phyloP scores from a whole-genome alignment of 1,140 invertebrate species.

The Chironomus striatipennis region DNA sequence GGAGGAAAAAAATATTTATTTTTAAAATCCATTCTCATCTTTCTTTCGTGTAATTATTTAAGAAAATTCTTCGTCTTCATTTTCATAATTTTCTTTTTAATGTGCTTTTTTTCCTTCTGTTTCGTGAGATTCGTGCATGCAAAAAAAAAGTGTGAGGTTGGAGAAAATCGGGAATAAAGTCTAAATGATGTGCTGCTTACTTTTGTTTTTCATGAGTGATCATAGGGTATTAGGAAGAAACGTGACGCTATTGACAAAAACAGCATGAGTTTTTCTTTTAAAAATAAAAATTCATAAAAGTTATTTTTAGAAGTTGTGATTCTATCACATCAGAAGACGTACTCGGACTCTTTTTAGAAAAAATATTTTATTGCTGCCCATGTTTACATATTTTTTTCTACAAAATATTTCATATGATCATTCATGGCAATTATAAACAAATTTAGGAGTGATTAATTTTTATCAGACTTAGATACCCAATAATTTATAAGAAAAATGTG shows the following conservation, averaged over 20 bases:
- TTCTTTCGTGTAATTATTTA: slow-evolving; percentile 11
- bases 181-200: too few species aligned
- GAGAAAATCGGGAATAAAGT: not conserved
- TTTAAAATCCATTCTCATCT: slow-evolving; percentile 14
- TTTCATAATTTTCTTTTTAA: not conserved
- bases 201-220: too few species aligned
- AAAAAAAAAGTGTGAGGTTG: not conserved
- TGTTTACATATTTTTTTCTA: too few species aligned
- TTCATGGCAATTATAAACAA: too few species aligned
- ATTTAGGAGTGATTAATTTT: too few species aligned
- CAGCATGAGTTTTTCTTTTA: not conserved
- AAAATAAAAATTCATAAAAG: not conserved
- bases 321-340: not conserved
- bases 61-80: not conserved
- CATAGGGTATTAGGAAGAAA: too few species aligned
- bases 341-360: too few species aligned
- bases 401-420: too few species aligned
- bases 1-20: slow-evolving; percentile 5
- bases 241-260: not conserved
- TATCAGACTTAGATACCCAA: too few species aligned
- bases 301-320: not conserved
- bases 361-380: too few species aligned
- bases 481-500: too few species aligned
- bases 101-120: not conserved
- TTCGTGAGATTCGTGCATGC: not conserved